These are phyloP conservation scores for Rhinoderma darwinii DNA, from an alignment of 2,113 vertebrate species.

Conservation along the genomic window DNA sequence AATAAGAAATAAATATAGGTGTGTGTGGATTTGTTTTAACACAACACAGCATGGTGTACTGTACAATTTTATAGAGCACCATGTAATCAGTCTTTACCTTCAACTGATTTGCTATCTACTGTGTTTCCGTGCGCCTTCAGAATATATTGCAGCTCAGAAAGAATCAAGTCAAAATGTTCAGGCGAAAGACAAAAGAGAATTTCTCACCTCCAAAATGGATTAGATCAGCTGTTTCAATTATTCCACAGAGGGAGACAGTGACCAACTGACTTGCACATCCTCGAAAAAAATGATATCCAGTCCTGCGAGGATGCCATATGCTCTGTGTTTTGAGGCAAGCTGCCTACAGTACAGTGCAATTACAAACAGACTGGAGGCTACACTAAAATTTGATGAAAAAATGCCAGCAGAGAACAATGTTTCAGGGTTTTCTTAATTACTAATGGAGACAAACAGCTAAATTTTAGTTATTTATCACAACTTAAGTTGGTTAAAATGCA, in stretches of 20 bases:
- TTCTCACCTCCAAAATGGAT: constrained; percentile 68
- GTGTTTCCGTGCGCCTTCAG: neutral
- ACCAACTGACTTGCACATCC: constrained; percentile 70
- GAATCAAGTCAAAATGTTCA: constrained; percentile 63
- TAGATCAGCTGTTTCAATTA: constrained; percentile 74
- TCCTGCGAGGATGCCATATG: constrained; percentile 76
- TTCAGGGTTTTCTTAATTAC: constrained; percentile 63
- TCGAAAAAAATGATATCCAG: constrained; percentile 67
- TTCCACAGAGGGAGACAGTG: constrained; percentile 69
- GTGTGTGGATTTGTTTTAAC: neutral
- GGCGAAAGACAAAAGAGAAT: constrained; percentile 68
- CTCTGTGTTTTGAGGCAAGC: constrained; percentile 67
- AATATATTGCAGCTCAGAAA: constrained; percentile 61
- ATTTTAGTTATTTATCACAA: constrained; percentile 64
- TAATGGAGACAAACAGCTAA: constrained; percentile 58
- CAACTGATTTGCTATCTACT: constrained; percentile 35
- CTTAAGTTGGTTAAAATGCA: constrained; percentile 64
- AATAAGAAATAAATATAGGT: neutral
- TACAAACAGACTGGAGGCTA: constrained; percentile 64
- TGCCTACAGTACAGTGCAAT: constrained; percentile 62
- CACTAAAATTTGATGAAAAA: constrained; percentile 66
- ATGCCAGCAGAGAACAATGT: constrained; percentile 68
- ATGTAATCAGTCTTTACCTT: constrained; percentile 20
- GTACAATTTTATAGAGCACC: neutral
- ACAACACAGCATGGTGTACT: neutral